Conservation (phyloP, 2,888 invertebrate species). For the Apotomis capreana region DNA sequence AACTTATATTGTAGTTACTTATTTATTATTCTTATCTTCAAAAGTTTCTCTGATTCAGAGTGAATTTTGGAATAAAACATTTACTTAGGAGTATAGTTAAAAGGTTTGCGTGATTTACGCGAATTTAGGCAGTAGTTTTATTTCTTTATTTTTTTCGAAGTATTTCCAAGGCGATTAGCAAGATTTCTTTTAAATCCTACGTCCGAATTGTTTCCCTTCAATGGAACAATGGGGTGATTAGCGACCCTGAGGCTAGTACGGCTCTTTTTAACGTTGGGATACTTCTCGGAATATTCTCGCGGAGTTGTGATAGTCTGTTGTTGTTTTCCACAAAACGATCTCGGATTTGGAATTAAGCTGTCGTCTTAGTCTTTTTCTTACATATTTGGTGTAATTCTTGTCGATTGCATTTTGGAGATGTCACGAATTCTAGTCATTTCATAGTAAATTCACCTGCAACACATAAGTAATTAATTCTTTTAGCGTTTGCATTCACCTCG, state of each 20-base stretch:
- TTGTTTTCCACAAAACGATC: conserved; percentile 47
- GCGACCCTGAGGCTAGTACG: conserved; percentile 61
- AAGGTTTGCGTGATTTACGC: conserved; percentile 1
- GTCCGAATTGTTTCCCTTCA: conserved; percentile 54
- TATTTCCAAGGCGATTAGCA: conserved; percentile 13
- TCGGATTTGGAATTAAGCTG: conserved; percentile 16
- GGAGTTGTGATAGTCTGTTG: conserved; percentile 58
- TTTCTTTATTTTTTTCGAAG: background rate
- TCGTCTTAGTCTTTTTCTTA: background rate
- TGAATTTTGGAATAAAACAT: background rate
- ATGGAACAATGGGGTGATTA: conserved; percentile 68
- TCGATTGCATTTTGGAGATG: too few relatives aligned
- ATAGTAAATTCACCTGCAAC: too few relatives aligned
- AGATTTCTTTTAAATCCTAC: conserved; percentile 46
- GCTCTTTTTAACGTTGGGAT: conserved; percentile 60
- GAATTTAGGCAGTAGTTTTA: conserved; percentile 5
- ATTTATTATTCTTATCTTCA: background rate
- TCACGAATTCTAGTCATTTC: too few relatives aligned
- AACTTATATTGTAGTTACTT: background rate
- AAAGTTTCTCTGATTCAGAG: background rate
- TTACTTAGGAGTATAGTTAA: background rate
- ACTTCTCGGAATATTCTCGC: conserved; percentile 62
- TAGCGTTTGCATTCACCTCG: background rate
- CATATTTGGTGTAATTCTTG: too few relatives aligned
- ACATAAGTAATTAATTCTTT: too few relatives aligned